These are phyloP conservation scores for Protobothrops flavoviridis DNA, from an alignment of 2,113 vertebrate species.

Conservation along the genomic window DNA sequence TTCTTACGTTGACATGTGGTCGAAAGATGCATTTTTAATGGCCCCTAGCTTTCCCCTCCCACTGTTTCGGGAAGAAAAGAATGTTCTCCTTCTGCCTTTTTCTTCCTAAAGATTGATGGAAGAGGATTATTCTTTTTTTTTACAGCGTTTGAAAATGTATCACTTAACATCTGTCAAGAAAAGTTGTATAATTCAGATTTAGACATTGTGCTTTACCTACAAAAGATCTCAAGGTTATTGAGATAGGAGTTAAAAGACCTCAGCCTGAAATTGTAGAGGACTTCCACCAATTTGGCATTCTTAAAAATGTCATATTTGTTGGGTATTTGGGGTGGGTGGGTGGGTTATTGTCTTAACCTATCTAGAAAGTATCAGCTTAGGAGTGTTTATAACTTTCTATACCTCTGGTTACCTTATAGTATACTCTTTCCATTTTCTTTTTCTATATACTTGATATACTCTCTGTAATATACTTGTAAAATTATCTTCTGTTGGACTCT, in stretches of 20 bases:
- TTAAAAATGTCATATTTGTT: neutral
- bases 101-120: neutral
- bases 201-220: neutral
- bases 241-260: no score
- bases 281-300: neutral
- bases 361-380: neutral
- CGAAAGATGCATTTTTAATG: slow-evolving; percentile 28
- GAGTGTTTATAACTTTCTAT: neutral
- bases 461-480: neutral
- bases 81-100: neutral
- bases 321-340: neutral
- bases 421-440: neutral
- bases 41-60: neutral
- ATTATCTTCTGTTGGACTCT: neutral
- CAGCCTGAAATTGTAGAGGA: neutral
- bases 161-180: neutral
- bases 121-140: neutral
- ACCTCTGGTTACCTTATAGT: neutral
- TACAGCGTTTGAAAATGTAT: neutral
- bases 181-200: neutral
- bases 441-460: neutral
- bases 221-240: neutral
- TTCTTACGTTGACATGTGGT: slow-evolving; percentile 26
- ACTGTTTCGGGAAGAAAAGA: slow-evolving; percentile 10
- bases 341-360: neutral